Base-by-base conservation (phyloP, 2,888 invertebrate genomes). In the Prosopocoilus inquinatus region DNA sequence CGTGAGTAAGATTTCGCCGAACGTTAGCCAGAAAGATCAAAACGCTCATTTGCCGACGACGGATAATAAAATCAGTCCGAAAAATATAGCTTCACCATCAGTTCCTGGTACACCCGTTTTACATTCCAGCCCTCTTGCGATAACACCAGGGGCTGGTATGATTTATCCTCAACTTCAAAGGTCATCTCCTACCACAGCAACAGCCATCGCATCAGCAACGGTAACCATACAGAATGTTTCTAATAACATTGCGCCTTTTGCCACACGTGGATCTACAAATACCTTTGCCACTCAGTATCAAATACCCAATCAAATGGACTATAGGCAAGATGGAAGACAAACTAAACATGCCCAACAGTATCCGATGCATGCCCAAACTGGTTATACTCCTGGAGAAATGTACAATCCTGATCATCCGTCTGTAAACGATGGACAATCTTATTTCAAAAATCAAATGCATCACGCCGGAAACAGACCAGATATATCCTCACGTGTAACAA, bases 181-280 rank as follows among this genome's bases (percentile, higher is more conserved):
- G 58, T 86, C 88, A 8, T 88, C 88, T 2, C 88, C 88, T 0
- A 87, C 88, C 0, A 86, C 85, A 34, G 86, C 84, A 3, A 83
- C 84, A 1, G 79, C 83, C 13, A 82, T 83, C 55, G 80, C 82
- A 28, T 80, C 82, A 52, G 80, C 81, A 66, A 81, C 82, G 44
- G 78, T 75, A 52, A 77, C 78, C 46, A 73, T 76, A 64, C 84
- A 84, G 72, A 80, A 82, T 53, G 82, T 84, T 62, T 82, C 83
- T 13, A 84, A 82, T 66, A 78, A 81, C 32, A 80, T 83, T 71
- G 82, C 84, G 2, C 81, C 84, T 0, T 84, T 84, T 66, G 82
- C 81, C 9, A 81, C 80, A 58, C 77, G 83, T 69, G 83, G 80
- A 55, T 70, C 73, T 70, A 78, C 78, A 70, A 69, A 70, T 32